A percentile compares a stretch with the other conserved stretches of the same genome.
Evolutionary conservation across 1,140 invertebrate species (phyloP).

Genomic region (Triops longicaudatus): DNA sequence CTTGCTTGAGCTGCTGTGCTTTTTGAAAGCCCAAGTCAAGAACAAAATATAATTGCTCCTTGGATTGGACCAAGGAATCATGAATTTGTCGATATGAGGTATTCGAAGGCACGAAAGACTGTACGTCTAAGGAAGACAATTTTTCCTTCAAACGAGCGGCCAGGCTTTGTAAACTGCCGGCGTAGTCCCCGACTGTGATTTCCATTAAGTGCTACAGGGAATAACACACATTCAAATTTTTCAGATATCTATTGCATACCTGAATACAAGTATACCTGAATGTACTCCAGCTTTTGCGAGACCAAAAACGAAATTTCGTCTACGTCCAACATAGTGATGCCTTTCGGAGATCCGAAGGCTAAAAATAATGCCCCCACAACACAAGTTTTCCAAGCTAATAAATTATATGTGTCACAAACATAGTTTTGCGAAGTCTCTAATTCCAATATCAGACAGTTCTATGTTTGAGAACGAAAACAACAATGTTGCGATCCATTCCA

Average conservation of each 20-base stretch:
- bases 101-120: background rate
- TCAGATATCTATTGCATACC: background rate
- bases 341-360: background rate
- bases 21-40: background rate
- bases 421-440: no score
- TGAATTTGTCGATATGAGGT: background rate
- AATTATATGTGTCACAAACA: no score
- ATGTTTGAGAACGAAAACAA: background rate
- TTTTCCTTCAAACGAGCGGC: background rate
- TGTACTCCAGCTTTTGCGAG: conserved; percentile 13
- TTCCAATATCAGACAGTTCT: background rate
- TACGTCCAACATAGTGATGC: background rate
- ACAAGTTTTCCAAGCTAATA: background rate
- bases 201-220: background rate
- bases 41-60: background rate
- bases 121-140: background rate
- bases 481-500: background rate
- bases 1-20: background rate
- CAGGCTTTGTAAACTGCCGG: background rate
- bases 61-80: background rate
- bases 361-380: background rate
- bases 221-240: background rate
- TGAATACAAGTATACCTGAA: background rate
- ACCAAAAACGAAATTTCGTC: conserved; percentile 18
- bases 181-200: background rate